Evolutionary conservation across 2,797 vertebrate species (phyloP).

Genomic region (Percopsis omiscomaycus): DNA sequence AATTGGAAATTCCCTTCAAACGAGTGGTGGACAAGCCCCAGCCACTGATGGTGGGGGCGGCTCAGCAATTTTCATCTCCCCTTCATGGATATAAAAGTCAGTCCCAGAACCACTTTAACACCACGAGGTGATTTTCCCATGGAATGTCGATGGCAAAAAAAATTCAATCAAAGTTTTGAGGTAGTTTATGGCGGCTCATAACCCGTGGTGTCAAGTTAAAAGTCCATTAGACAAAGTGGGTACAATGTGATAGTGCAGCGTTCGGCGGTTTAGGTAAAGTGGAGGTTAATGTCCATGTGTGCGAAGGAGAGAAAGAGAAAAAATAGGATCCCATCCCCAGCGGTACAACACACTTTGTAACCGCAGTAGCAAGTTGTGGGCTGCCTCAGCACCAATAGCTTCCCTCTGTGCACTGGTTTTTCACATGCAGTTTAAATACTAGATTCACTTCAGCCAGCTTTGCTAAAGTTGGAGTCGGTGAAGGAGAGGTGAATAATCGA

Average conservation of each 20-base stretch:
- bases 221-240: slow-evolving; percentile 30
- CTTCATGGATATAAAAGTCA: slow-evolving; percentile 34
- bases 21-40: slow-evolving; percentile 16
- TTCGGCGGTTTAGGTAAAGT: slow-evolving; percentile 20
- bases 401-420: too few species aligned
- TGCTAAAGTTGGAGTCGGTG: too few species aligned
- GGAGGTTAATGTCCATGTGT: slow-evolving; percentile 24
- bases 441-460: too few species aligned
- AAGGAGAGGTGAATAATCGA: too few species aligned
- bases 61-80: slow-evolving; percentile 37
- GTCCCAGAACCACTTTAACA: slow-evolving; percentile 38
- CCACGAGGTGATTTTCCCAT: slow-evolving; percentile 38
- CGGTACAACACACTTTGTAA: background rate
- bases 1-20: slow-evolving; percentile 17
- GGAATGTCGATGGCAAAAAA: slow-evolving; percentile 30
- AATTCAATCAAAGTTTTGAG: slow-evolving; percentile 33
- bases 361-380: background rate
- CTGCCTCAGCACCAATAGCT: too few species aligned
- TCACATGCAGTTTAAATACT: too few species aligned
- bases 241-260: slow-evolving; percentile 14
- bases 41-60: background rate
- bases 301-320: background rate
- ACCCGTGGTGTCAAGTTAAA: slow-evolving; percentile 32
- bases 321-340: background rate
- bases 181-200: slow-evolving; percentile 43